Base-by-base conservation (phyloP, 2,113 vertebrate genomes). In the Polypterus bichir region DNA sequence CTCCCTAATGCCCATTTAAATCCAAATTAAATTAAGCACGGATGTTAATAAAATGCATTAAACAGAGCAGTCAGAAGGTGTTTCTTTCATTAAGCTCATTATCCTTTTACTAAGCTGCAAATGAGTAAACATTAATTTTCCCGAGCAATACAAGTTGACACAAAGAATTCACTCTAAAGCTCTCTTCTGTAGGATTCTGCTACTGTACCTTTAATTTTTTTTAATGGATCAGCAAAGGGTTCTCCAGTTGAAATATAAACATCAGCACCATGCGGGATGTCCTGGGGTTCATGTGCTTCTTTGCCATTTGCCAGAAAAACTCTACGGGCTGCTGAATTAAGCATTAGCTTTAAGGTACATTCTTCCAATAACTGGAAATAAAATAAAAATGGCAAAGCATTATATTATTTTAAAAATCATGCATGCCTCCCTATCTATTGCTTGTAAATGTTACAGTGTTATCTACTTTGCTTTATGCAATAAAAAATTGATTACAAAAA, bases 41-140 rank as follows among this genome's bases (percentile, higher is more conserved):
- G 83, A 82, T 81, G 83, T 83, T 89, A 89, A 88, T 88, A 85
- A 86, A 88, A 83, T 83, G 84, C 88, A 90, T 88, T 87, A 86
- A 89, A 86, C 73, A 76, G 82, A 79, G 81, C 84, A 88, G 86
- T 89, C 88, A 88, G 85, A 84, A 83, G 79, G 86, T 85, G 86
- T 83, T 86, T 85, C 87, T 88, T 86, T 90, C 88, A 88, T 88
- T 89, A 90, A 82, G 83, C 88, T 86, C 86, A 89, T 90, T 89
- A 90, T 87, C 81, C 79, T 86, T 81, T 84, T 83, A 87, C 84
- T 84, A 81, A 85, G 85, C 83, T 86, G 80, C 70, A 87, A 88
- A 87, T 81, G 81, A 79, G 79, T 87, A 89, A 89, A 87, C 84
- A 87, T 86, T 86, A 77, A 84, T 83, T 87, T 87, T 86, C 81